Conservation (phyloP, 1,140 invertebrate species). For the Eufriesea mexicana region DNA sequence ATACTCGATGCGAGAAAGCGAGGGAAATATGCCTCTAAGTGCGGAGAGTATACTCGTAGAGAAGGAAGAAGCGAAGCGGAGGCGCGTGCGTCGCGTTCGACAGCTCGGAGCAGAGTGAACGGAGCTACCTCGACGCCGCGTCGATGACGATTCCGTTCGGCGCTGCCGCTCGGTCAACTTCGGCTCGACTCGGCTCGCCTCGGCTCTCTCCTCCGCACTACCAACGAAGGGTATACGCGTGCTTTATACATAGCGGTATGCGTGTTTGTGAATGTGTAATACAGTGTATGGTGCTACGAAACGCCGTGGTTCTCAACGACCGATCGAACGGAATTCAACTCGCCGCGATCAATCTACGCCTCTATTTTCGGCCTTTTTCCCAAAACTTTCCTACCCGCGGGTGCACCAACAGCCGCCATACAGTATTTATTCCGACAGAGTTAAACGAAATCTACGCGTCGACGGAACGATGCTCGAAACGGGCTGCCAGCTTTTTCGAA, state of each 20-base stretch:
- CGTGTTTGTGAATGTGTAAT: constrained; percentile 61
- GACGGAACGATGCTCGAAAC: background rate
- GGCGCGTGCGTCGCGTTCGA: constrained; percentile 70
- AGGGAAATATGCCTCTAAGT: constrained; percentile 12
- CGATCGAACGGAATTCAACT: constrained; percentile 54
- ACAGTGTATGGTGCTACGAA: constrained; percentile 41
- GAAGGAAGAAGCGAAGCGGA: constrained; percentile 40
- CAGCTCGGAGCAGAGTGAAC: constrained; percentile 76
- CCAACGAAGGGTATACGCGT: constrained; percentile 38
- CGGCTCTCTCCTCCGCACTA: constrained; percentile 38
- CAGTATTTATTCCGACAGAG: background rate
- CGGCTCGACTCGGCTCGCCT: constrained; percentile 24
- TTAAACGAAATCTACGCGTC: background rate
- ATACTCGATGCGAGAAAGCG: constrained; percentile 36
- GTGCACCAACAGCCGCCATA: no score
- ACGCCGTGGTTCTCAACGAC: constrained; percentile 59
- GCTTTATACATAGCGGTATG: constrained; percentile 19
- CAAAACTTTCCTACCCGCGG: background rate
- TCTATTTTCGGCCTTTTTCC: constrained; percentile 23
- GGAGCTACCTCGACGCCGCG: constrained; percentile 52
- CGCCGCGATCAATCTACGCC: constrained; percentile 22
- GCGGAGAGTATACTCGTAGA: constrained; percentile 20
- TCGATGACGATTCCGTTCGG: constrained; percentile 61
- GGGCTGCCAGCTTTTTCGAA: background rate
- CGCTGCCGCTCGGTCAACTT: constrained; percentile 45